Conservation (phyloP, 2,797 vertebrate genomes). For the Hirundo rustica region DNA sequence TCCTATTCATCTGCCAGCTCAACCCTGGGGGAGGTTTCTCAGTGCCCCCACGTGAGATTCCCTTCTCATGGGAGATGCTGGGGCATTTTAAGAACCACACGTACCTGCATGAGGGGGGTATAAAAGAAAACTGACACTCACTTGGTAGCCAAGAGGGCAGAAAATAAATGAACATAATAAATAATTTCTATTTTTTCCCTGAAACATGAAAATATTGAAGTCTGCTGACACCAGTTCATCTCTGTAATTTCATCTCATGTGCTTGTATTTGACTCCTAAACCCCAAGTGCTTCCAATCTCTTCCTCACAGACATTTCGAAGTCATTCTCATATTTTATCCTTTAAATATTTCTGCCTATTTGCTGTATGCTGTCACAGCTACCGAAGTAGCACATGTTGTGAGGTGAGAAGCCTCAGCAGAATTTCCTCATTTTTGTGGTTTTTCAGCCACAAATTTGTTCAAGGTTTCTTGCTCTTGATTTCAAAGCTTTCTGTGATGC, state of each 20-base stretch:
- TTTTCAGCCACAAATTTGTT: constrained; percentile 4
- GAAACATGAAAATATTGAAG: not conserved
- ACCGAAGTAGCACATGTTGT: not conserved
- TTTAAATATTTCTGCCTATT: not conserved
- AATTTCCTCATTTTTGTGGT: not conserved
- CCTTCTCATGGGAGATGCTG: not conserved
- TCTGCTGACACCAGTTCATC: not conserved
- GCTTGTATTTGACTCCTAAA: not conserved
- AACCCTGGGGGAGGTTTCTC: not conserved
- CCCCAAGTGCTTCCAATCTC: not conserved
- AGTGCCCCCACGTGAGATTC: fast-evolving
- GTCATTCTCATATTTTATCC: not conserved
- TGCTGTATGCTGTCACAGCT: fast-evolving
- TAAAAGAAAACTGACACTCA: not conserved
- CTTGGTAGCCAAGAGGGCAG: not conserved
- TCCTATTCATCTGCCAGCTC: not conserved
- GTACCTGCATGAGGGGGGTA: not conserved
- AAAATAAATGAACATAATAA: not conserved
- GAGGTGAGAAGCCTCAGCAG: not conserved
- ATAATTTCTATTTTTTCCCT: not conserved
- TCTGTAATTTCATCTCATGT: not conserved
- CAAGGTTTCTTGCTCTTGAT: not conserved
- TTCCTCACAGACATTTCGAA: not conserved
- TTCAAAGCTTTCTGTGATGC: not conserved
- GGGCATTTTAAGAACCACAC: not conserved